Conservation (phyloP, 2,888 invertebrate genomes). For the Chelonus formosanus region DNA sequence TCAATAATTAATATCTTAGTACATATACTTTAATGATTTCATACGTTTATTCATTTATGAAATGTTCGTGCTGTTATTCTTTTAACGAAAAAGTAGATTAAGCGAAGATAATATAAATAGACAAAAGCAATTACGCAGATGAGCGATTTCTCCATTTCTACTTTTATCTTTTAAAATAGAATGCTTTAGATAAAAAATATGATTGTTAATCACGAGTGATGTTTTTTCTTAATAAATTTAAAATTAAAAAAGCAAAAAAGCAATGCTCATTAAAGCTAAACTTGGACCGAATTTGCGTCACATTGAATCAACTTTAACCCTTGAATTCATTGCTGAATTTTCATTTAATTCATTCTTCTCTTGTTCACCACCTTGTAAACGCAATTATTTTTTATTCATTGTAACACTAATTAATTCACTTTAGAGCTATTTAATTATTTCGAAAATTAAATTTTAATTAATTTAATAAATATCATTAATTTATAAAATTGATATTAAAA, state of each 20-base stretch:
- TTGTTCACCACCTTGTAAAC: neutral
- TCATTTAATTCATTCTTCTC: neutral
- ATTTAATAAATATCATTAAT: no score
- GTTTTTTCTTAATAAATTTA: neutral
- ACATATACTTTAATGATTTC: no score
- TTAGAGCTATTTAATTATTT: neutral
- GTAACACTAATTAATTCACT: neutral
- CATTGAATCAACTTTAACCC: neutral
- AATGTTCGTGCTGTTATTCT: no score
- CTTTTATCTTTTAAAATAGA: no score
- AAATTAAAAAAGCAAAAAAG: neutral
- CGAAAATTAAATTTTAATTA: no score
- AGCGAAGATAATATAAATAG: no score
- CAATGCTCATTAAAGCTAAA: neutral
- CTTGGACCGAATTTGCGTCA: neutral
- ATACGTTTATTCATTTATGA: no score
- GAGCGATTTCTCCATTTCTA: no score
- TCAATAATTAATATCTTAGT: no score
- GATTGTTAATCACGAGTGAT: neutral
- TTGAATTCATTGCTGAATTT: slow-evolving; percentile 1
- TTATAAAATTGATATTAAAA: no score
- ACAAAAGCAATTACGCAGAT: no score
- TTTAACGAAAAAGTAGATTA: no score
- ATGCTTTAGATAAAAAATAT: neutral
- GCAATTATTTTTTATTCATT: slow-evolving; percentile 4